Base-by-base conservation (phyloP, 2,113 vertebrate species). In the Aldabrachelys gigantea region DNA sequence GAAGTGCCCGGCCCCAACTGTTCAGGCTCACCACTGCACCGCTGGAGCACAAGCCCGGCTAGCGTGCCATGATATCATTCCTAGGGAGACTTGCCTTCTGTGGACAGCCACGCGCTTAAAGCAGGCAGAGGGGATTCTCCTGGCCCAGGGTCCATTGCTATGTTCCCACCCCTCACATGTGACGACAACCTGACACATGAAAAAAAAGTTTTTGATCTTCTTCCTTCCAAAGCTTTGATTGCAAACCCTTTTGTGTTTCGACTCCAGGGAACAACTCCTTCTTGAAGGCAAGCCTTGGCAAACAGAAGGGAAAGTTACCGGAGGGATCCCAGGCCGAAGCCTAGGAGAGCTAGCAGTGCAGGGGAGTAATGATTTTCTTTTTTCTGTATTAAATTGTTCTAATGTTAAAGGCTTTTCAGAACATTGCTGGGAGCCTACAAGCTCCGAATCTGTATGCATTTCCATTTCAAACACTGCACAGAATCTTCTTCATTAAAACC, bases 361-460 rank as follows among this genome's bases (percentile, higher is more conserved):
- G 75, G 79, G 87, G 93, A 82, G n/a, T 91, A 87, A 10, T 59
- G 44, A 56, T 8, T 87, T 80, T 59, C 44, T 80, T 97, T 59
- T 62, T 95, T 7, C 98, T 98, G 89, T 89, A 92, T 92, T 80
- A 82, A 87, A 41, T 75, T 91, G 65, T 84, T 96, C 83, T 72
- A 87, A 93, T 98, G 96, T 98, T 98, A 98, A 98, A 98, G 98
- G 97, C 98, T 97, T 96, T 83, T 89, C 97, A 98, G 98, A 98
- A 98, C 93, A 80, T 98, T 96, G 98, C 99, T 99, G 98, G 98
- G 98, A 98, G 99, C 99, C 98, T 96, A 98, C 98, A 98, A 91
- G 96, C 98, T 99, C 98, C 98, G 95, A 98, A 99, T 98, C 98
- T 95, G 97, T 98, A 98, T 99, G 98, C 98, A 98, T 97, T 97